Evolutionary conservation across 1,140 invertebrate genomes (phyloP).

Genomic region (Paraescarpia echinospica): DNA sequence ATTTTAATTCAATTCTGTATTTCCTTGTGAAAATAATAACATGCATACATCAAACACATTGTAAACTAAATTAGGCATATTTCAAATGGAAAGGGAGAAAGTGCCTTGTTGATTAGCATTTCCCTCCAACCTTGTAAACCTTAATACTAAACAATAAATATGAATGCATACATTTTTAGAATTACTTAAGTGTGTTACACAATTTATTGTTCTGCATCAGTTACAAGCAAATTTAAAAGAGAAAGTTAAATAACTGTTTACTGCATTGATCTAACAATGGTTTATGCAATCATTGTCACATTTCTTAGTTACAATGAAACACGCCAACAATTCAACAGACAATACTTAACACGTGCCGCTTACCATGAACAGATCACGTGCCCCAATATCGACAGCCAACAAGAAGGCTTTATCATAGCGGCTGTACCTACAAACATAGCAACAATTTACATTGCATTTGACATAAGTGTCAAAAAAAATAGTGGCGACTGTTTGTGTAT

Average conservation of each 20-base stretch:
- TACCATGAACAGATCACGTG: slow-evolving; percentile 57
- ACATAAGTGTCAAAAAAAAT: too few relatives aligned
- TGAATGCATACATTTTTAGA: too few relatives aligned
- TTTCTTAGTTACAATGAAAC: not conserved
- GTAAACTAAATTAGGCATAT: too few relatives aligned
- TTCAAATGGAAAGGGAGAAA: too few relatives aligned
- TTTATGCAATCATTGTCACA: not conserved
- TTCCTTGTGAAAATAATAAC: not conserved
- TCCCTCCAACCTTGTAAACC: too few relatives aligned
- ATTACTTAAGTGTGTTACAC: not conserved
- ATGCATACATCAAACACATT: too few relatives aligned
- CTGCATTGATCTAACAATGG: not conserved
- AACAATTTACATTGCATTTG: not conserved
- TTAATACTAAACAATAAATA: too few relatives aligned
- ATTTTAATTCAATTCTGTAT: not conserved
- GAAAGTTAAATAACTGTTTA: not conserved
- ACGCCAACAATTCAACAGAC: not conserved
- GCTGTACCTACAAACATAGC: slow-evolving; percentile 65
- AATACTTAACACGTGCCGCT: slow-evolving; percentile 14
- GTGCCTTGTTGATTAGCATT: too few relatives aligned
- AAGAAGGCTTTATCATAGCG: slow-evolving; percentile 83
- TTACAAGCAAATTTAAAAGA: not conserved
- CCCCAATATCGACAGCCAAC: slow-evolving; percentile 76
- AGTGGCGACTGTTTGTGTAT: too few relatives aligned
- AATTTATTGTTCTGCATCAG: not conserved